Conservation (phyloP, 1,140 invertebrate species). For the Forficula auricularia region DNA sequence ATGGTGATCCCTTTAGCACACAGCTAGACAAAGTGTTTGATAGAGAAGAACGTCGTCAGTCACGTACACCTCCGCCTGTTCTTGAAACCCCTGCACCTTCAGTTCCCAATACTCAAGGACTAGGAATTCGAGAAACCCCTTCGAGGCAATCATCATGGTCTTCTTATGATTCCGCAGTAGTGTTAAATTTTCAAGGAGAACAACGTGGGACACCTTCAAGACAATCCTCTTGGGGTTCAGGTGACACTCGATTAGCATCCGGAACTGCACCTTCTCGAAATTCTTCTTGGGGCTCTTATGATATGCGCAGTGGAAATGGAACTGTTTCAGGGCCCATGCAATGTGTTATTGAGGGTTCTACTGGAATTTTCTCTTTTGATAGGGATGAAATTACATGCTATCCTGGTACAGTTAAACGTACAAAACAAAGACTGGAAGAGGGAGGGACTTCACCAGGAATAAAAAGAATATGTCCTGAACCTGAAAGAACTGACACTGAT, state of each 20-base stretch:
- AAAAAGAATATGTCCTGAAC: conserved; percentile 33
- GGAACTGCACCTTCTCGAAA: conserved; percentile 40
- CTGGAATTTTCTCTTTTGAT: conserved; percentile 34
- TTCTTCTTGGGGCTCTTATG: conserved; percentile 57
- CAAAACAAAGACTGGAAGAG: conserved; percentile 55
- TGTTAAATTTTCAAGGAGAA: conserved; percentile 33
- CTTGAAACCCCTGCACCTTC: conserved; percentile 12
- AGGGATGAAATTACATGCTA: conserved; percentile 45
- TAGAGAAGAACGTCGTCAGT: conserved; percentile 42
- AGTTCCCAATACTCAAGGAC: not conserved
- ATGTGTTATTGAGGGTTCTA: conserved; percentile 17
- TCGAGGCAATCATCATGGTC: conserved; percentile 61
- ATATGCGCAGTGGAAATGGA: conserved; percentile 27
- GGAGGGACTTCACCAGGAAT: conserved; percentile 25
- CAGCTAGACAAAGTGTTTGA: conserved; percentile 53
- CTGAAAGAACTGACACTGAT: conserved; percentile 17
- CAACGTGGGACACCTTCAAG: conserved; percentile 41
- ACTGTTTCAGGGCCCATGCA: conserved; percentile 12
- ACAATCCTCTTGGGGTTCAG: conserved; percentile 66
- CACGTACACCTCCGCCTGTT: conserved; percentile 13
- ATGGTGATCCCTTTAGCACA: conserved; percentile 48
- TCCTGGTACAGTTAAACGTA: conserved; percentile 46
- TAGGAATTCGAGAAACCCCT: conserved; percentile 25
- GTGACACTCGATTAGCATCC: conserved; percentile 36
- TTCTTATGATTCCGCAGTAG: conserved; percentile 57